A percentile compares a stretch with the other conserved stretches of the same genome.
phyloP scores from a whole-genome alignment of 92 coral and sea anemone genomes.

The Porites divaricata region DNA sequence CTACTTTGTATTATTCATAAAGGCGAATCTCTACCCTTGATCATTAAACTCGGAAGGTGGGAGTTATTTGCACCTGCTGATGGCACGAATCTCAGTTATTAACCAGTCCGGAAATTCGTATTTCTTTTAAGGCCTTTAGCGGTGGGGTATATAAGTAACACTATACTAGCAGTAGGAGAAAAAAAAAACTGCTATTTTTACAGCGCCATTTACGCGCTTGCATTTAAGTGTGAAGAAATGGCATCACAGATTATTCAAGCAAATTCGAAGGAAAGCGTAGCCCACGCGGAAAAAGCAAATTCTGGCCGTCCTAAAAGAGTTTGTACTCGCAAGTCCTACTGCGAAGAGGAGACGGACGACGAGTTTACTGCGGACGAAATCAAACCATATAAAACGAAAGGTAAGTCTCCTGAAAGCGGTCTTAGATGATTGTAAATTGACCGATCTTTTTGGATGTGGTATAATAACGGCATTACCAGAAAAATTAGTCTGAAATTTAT shows the following conservation, averaged over 20 bases:
- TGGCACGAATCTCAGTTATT: conserved; percentile 58
- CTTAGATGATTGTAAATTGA: conserved; percentile 19
- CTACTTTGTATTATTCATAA: conserved; percentile 43
- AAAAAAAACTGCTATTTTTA: background rate
- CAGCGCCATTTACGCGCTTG: background rate
- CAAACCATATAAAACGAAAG: conserved; percentile 44
- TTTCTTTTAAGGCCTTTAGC: conserved; percentile 51
- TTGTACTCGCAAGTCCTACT: conserved; percentile 29
- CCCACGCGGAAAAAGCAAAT: conserved; percentile 16
- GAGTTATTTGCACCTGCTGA: conserved; percentile 54
- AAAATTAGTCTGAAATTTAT: conserved; percentile 34
- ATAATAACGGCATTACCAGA: conserved; percentile 24
- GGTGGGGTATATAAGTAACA: conserved; percentile 40
- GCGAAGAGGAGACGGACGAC: conserved; percentile 42
- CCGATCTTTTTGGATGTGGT: conserved; percentile 12
- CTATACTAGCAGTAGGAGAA: background rate
- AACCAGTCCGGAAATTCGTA: conserved; percentile 61
- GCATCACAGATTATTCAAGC: conserved; percentile 24
- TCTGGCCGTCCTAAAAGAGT: conserved; percentile 38
- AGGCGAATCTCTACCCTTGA: conserved; percentile 52
- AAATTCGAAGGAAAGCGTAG: conserved; percentile 15
- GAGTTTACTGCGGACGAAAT: conserved; percentile 39
- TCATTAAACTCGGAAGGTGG: conserved; percentile 38
- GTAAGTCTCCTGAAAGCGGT: conserved; percentile 31
- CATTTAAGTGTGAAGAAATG: conserved; percentile 11